Base-by-base conservation (phyloP, 2,797 vertebrate genomes). In the Knipowitschia caucasica region DNA sequence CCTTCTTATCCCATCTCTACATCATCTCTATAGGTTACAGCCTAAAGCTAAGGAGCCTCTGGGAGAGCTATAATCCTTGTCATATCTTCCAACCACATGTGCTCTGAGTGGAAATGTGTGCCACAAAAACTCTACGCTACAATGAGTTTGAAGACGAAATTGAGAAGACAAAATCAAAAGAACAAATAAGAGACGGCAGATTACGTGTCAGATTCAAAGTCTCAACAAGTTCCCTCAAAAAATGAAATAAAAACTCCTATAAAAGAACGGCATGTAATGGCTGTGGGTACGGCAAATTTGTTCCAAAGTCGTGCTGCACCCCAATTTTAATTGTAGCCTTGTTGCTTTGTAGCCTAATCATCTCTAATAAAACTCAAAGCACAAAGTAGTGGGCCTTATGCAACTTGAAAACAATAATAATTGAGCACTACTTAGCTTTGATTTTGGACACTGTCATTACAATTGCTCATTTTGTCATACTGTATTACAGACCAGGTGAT, bases 251-350 rank as follows among this genome's bases (percentile, higher is more conserved):
- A n/a, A n/a, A n/a, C n/a, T n/a, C n/a, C 36, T 24, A 30, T 5
- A 59, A 10, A 54, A 26, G 43, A 21, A 38, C 29, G 26, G 69
- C 31, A 55, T 34, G 50, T 11, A 59, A 39, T 14, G 38, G 36
- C 25, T 49, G 62, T 21, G 4, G 52, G 25, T 6, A 26, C 27
- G 7, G 34, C 26, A 27, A 58, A 52, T 7, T 38, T 51, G 49
- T 68, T 54, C n/a, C 24, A 44, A 56, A 59, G 60, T 65, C 46
- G 67, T 52, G 53, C 45, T 71, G 20, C 14, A 3, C 45, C 59
- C 57, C 53, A 20, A 46, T 29, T 12, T 30, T 42, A 62, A 62
- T 51, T 59, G 27, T 56, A 51, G 50, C 59, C 61, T 10, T 64
- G 51, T 17, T 56, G 39, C 56, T 36, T 51, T 25, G 0, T 18